phyloP scores from a whole-genome alignment of 2,113 vertebrate genomes.

The Synchiropus splendidus region DNA sequence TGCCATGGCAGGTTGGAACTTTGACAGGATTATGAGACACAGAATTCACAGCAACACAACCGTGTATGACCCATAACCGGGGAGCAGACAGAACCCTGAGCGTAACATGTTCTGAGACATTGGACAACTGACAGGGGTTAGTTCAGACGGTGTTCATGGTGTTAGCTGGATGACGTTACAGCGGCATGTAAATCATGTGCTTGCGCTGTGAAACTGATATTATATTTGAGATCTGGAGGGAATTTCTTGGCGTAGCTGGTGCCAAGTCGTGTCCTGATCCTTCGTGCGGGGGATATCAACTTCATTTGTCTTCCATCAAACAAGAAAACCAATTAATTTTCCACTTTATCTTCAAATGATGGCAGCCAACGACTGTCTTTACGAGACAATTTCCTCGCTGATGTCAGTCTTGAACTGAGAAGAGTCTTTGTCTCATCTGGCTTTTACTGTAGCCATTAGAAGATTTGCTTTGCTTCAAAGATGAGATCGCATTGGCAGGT shows the following conservation, averaged over 20 bases:
- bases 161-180: conserved; percentile 17
- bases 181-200: conserved; percentile 11
- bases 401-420: too few relatives aligned
- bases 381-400: too few relatives aligned
- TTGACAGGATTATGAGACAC: conserved; percentile 51
- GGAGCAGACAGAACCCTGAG: conserved; percentile 29
- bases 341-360: conserved; percentile 5
- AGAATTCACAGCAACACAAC: conserved; percentile 27
- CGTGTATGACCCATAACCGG: conserved; percentile 14
- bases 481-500: too few relatives aligned
- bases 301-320: conserved; percentile 10
- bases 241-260: conserved; percentile 13
- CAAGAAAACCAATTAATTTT: conserved; percentile 10
- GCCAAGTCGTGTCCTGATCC: too few relatives aligned
- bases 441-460: too few relatives aligned
- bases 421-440: too few relatives aligned
- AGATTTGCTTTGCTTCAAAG: too few relatives aligned
- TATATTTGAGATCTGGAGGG: conserved; percentile 17
- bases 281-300: conserved; percentile 8
- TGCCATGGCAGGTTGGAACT: conserved; percentile 40
- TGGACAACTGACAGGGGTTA: conserved; percentile 25
- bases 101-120: conserved; percentile 15
- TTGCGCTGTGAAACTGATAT: conserved; percentile 23
- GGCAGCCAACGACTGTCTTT: not conserved
- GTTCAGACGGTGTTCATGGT: conserved; percentile 18